These are phyloP conservation scores for Bombus breviceps DNA, from an alignment of 1,140 invertebrate species.

Conservation along the genomic window DNA sequence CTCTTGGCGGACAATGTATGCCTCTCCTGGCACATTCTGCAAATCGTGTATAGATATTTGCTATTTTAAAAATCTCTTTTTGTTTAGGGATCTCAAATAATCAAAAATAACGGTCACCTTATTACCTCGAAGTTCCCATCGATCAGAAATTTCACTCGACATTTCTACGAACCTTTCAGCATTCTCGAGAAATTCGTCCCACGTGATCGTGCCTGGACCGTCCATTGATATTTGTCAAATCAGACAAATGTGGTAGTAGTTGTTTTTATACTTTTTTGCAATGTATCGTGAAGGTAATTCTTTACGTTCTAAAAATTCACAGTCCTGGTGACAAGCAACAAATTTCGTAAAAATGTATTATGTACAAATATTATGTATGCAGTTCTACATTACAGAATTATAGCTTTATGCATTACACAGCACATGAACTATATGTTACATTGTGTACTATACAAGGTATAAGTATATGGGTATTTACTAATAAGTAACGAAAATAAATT, in stretches of 20 bases:
- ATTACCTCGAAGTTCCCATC: constrained; percentile 76
- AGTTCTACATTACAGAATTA: neutral
- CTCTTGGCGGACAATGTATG: constrained; percentile 72
- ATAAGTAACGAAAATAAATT: neutral
- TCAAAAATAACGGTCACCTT: constrained; percentile 67
- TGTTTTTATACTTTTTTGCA: neutral
- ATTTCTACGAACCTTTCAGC: constrained; percentile 72
- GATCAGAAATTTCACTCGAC: constrained; percentile 74
- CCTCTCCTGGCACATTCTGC: constrained; percentile 73
- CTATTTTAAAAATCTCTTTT: neutral
- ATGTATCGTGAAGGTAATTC: neutral
- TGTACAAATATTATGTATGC: neutral
- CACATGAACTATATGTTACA: neutral
- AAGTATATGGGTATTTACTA: neutral
- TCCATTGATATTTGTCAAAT: constrained; percentile 69
- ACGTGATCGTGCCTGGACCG: constrained; percentile 78
- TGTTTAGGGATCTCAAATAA: neutral
- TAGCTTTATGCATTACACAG: neutral
- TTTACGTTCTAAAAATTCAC: neutral
- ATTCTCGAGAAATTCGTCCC: constrained; percentile 78
- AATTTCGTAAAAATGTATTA: neutral
- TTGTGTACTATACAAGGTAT: neutral
- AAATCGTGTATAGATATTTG: neutral
- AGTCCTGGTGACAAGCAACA: too few species aligned
- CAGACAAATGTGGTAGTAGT: neutral